phyloP scores from a whole-genome alignment of 2,888 invertebrate genomes.

The Tiliacea citrago region DNA sequence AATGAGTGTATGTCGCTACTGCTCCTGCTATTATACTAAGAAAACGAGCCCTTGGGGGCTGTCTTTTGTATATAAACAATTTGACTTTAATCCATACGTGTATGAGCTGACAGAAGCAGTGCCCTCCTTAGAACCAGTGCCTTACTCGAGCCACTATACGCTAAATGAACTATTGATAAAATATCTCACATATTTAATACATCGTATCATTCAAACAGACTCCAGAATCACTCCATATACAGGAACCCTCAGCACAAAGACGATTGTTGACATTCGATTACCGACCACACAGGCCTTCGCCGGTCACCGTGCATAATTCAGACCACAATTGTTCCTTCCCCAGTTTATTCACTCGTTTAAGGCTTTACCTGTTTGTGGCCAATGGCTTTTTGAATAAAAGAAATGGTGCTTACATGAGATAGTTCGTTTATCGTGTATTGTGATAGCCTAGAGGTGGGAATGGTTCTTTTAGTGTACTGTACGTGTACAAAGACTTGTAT shows the following conservation, averaged over 20 bases:
- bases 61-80: not conserved
- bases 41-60: not conserved
- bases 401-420: constrained; percentile 22
- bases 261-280: constrained; percentile 74
- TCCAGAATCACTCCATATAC: not conserved
- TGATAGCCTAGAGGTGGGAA: constrained; percentile 10
- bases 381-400: constrained; percentile 55
- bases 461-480: constrained; percentile 2
- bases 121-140: too few relatives aligned
- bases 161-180: not conserved
- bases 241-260: constrained; percentile 40
- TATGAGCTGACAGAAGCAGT: too few relatives aligned
- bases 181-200: not conserved
- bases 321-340: constrained; percentile 64
- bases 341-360: constrained; percentile 66
- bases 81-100: not conserved
- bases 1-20: too few relatives aligned
- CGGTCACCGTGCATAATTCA: constrained; percentile 67
- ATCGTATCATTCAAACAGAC: not conserved
- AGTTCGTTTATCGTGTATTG: constrained; percentile 25
- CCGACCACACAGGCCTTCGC: constrained; percentile 53
- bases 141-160: not conserved
- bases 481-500: not conserved
- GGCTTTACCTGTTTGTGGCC: constrained; percentile 37
- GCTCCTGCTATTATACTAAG: not conserved